These are phyloP conservation scores for Oreochromis aureus DNA, from an alignment of 2,113 vertebrate genomes.

Conservation along the genomic window DNA sequence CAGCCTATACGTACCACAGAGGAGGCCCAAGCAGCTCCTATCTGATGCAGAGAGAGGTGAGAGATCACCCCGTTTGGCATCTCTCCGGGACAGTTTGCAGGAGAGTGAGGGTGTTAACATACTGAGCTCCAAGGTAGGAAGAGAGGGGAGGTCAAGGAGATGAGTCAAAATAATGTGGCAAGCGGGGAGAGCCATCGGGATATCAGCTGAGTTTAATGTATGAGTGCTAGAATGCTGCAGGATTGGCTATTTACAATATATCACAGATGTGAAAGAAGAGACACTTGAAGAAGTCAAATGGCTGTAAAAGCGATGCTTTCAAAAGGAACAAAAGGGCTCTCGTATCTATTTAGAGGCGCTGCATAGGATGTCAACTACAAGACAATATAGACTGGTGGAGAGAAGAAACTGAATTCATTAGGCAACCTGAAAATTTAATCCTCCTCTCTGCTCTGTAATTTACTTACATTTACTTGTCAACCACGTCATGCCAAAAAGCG, in stretches of 20 bases:
- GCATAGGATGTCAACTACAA: not conserved
- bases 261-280: not conserved
- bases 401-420: constrained; percentile 10
- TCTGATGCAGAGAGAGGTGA: constrained; percentile 7
- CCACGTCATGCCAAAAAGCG: constrained; percentile 22
- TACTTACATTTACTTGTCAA: constrained; percentile 50
- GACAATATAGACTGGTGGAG: not conserved
- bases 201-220: constrained; percentile 22
- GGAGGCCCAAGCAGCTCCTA: not conserved
- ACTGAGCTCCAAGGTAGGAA: constrained; percentile 18
- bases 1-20: not conserved
- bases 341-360: not conserved
- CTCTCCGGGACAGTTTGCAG: constrained; percentile 12
- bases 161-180: constrained; percentile 48
- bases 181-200: constrained; percentile 25
- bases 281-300: not conserved
- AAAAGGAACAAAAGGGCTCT: not conserved
- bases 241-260: not conserved
- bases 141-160: constrained; percentile 41
- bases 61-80: constrained; percentile 38
- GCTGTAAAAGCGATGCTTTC: not conserved
- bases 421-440: constrained; percentile 12
- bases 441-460: constrained; percentile 18
- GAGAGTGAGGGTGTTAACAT: constrained; percentile 32
- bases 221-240: not conserved